Evolutionary conservation across 2,113 vertebrate genomes (phyloP), one percentile per base, ranked within the genome.

Genomic region (Takifugu flavidus): DNA sequence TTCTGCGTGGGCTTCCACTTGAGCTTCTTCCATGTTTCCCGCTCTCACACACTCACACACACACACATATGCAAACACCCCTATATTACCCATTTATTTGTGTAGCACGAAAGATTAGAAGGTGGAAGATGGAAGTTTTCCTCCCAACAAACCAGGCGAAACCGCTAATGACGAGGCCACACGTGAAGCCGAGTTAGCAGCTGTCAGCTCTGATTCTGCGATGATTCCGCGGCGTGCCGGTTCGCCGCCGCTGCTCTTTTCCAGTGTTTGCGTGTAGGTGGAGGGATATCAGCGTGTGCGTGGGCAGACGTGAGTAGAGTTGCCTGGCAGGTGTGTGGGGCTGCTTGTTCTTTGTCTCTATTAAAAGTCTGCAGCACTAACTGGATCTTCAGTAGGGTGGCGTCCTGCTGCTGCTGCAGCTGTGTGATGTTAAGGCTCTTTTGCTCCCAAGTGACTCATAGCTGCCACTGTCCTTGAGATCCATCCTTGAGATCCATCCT

Each of bases 1-100:
- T 78, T 82, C 70, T 86, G 87, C 74, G 79, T 88, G 83, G 87
- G 88, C 75, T 79, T 65, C 79, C 84, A 78, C 80, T 88, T 86
- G 82, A 86, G 77, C 78, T 83, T 47, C 56, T 87, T 82, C 88
- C 85, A 86, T 88, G 78, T 86, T 79, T 27, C 49, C 7, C 62
- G 65, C 54, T 49, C 62, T 15, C 51, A 42, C 61, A 8, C 60
- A 39, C 47, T 45, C 53, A 54, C 62, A 47, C 43, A 58, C 59
- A 59, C 61, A 20, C 55, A 53, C 64, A 47, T 13, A 44, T 31
- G 58, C 59, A 27, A 43, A 56, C 53, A 49, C 31, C 54, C 49
- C 56, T 60, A 42, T 28, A 53, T 25, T 39, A 10, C 34, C 34
- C 34, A 58, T 76, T 65, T 74, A 65, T 77, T 55, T 72, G 51